phyloP scores from a whole-genome alignment of 2,113 vertebrate species.

The Erythrocebus patas region DNA sequence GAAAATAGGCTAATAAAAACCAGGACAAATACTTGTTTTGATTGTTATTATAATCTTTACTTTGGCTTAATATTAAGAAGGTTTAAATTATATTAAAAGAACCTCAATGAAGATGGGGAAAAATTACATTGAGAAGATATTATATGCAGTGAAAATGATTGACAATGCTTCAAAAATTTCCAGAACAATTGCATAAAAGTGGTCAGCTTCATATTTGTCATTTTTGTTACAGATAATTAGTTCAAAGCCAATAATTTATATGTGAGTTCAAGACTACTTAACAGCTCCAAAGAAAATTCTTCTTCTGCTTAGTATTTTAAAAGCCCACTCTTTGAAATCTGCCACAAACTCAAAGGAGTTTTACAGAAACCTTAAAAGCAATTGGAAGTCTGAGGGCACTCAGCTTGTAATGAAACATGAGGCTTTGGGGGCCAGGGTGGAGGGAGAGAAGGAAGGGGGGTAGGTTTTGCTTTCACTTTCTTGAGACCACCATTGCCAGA shows the following conservation, averaged over 20 bases:
- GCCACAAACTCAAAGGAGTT: neutral
- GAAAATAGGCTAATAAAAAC: neutral
- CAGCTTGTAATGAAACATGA: neutral
- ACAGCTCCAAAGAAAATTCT: conserved; percentile 1
- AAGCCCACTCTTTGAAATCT: neutral
- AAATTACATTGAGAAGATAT: neutral
- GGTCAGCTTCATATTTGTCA: neutral
- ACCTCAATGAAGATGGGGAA: neutral
- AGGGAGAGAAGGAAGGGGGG: accelerated
- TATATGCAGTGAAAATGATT: neutral
- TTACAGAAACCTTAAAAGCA: neutral
- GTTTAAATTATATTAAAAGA: neutral
- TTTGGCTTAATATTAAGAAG: neutral
- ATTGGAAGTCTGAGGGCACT: neutral
- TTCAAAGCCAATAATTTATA: conserved; percentile 26
- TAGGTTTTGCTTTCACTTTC: neutral
- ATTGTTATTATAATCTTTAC: neutral
- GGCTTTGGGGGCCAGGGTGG: no score
- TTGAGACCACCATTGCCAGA: neutral
- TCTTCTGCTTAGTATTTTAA: neutral
- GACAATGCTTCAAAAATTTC: neutral
- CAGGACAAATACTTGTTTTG: neutral
- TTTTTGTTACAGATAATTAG: conserved; percentile 15
- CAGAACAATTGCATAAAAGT: neutral
- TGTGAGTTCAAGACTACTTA: neutral